A percentile compares a stretch with the other conserved stretches of the same genome.
Evolutionary conservation across 2,113 vertebrate species (phyloP).

Genomic region (Atherinomorus stipes): DNA sequence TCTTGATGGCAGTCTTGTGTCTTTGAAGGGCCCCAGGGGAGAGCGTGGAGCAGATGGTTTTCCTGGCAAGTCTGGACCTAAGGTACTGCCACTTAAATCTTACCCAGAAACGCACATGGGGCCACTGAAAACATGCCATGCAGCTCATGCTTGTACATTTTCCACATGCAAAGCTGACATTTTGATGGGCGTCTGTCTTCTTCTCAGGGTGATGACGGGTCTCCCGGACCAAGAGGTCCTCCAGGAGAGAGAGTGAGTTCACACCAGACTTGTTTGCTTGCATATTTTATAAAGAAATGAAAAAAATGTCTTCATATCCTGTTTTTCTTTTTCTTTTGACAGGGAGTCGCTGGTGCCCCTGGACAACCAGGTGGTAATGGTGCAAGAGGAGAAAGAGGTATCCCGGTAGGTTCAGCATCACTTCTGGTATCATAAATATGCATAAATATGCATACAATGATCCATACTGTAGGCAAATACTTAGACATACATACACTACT

Average conservation of each 20-base stretch:
- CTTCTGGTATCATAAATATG: not conserved
- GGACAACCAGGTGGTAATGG: slow-evolving; percentile 78
- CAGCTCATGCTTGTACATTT: slow-evolving; percentile 14
- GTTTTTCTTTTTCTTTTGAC: not conserved
- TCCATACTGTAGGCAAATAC: too few species aligned
- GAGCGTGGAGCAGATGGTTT: slow-evolving; percentile 83
- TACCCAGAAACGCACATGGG: not conserved
- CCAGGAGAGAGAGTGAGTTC: slow-evolving; percentile 80
- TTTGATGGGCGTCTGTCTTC: not conserved
- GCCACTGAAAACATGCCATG: not conserved
- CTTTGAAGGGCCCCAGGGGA: slow-evolving; percentile 81
- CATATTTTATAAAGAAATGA: not conserved
- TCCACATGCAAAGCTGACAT: slow-evolving; percentile 30
- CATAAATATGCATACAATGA: too few species aligned
- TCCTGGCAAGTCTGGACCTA: slow-evolving; percentile 81
- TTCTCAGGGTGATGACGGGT: slow-evolving; percentile 80
- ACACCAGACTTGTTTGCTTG: not conserved
- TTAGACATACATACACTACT: too few species aligned
- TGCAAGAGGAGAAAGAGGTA: slow-evolving; percentile 78
- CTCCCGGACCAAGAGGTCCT: slow-evolving; percentile 82
- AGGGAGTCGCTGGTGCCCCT: slow-evolving; percentile 80
- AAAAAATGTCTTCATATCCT: not conserved
- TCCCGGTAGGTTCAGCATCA: slow-evolving; percentile 61
- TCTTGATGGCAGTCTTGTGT: slow-evolving; percentile 36
- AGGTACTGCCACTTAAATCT: slow-evolving; percentile 68